A percentile compares a stretch with the other conserved stretches of the same genome.
These are phyloP conservation scores for Nomia melanderi DNA, from an alignment of 1,140 invertebrate species.

Conservation along the genomic window DNA sequence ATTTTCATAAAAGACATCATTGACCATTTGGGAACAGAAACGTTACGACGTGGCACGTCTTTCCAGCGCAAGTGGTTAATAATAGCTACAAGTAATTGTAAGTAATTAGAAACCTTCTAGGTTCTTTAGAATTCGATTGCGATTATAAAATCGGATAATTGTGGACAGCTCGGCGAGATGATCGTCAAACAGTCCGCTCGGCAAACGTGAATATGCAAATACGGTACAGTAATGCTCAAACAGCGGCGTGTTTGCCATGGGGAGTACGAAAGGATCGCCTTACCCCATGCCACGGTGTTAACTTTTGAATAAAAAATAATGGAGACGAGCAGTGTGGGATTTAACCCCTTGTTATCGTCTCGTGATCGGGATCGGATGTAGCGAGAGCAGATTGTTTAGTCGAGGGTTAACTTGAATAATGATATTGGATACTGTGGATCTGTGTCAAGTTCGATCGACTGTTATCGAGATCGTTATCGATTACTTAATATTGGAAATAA, in stretches of 20 bases:
- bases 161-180: not conserved
- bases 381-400: not conserved
- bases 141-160: not conserved
- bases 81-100: no score
- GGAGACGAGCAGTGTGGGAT: not conserved
- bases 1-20: no score
- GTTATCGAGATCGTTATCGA: no score
- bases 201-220: constrained; percentile 56
- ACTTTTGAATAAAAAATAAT: constrained; percentile 17
- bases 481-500: no score
- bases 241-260: constrained; percentile 53
- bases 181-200: constrained; percentile 31
- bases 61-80: no score
- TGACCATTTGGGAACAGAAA: no score
- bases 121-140: not conserved
- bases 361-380: not conserved
- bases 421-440: no score
- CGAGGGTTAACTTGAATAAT: no score
- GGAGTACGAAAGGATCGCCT: constrained; percentile 27
- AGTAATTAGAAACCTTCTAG: no score
- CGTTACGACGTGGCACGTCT: no score
- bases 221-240: constrained; percentile 62
- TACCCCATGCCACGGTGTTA: constrained; percentile 31
- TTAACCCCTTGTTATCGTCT: not conserved
- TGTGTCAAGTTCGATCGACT: no score